These are phyloP conservation scores for Dissostichus mawsoni DNA, from an alignment of 2,113 vertebrate species.

Conservation along the genomic window DNA sequence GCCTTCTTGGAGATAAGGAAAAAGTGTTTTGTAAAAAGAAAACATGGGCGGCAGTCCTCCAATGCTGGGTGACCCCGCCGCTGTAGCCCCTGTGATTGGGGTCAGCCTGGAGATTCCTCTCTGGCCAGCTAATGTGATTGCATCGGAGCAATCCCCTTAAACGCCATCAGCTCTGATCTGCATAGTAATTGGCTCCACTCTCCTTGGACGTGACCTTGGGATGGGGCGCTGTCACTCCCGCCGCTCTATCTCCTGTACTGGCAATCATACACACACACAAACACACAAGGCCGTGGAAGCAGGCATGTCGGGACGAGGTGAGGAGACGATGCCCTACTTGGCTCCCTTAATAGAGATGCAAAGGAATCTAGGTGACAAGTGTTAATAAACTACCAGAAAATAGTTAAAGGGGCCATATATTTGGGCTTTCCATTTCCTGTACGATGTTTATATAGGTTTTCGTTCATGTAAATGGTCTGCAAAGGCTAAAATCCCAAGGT, in stretches of 20 bases:
- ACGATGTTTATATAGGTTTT: too few relatives aligned
- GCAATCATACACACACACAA: slow-evolving; percentile 69
- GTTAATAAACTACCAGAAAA: slow-evolving; percentile 70
- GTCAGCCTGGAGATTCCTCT: slow-evolving; percentile 92
- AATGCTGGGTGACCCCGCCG: slow-evolving; percentile 76
- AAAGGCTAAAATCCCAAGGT: too few relatives aligned
- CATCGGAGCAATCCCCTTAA: slow-evolving; percentile 98
- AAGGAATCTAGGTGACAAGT: slow-evolving; percentile 59
- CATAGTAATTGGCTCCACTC: slow-evolving; percentile 96
- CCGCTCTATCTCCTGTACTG: slow-evolving; percentile 70
- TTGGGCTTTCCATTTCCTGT: too few relatives aligned
- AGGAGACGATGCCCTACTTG: slow-evolving; percentile 43
- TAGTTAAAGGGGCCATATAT: not conserved
- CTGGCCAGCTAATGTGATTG: slow-evolving; percentile 97
- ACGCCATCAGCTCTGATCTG: slow-evolving; percentile 96
- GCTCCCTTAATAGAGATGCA: slow-evolving; percentile 21
- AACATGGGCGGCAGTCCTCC: slow-evolving; percentile 77
- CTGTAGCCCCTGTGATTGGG: slow-evolving; percentile 92
- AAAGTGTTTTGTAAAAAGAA: slow-evolving; percentile 83
- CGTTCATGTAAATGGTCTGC: too few relatives aligned
- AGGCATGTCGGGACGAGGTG: slow-evolving; percentile 43
- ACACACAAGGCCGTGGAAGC: slow-evolving; percentile 11
- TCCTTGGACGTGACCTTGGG: slow-evolving; percentile 95
- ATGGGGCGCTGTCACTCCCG: slow-evolving; percentile 90
- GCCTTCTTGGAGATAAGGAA: slow-evolving; percentile 78